Evolutionary conservation across 2,888 invertebrate genomes (phyloP), one percentile per base, ranked within the genome.

Genomic region (Auanema sp.): DNA sequence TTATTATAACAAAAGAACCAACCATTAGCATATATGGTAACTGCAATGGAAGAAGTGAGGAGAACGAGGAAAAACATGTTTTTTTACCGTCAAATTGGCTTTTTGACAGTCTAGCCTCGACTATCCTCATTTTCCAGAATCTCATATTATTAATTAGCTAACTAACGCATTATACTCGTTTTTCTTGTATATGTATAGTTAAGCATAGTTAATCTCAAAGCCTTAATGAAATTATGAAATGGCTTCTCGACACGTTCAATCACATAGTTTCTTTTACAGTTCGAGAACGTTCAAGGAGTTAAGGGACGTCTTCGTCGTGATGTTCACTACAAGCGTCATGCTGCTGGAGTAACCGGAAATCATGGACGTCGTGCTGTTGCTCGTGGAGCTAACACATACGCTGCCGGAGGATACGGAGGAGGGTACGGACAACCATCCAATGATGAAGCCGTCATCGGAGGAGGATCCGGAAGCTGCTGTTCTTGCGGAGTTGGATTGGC

Each of bases 401-500:
- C 16, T 24, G 52, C 52, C 24, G 62, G 62, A 2, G 49, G 51
- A 18, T 24, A 54, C 18, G 60, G 57, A n/a, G 60, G 60, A 51
- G 57, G 44, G 21, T 60, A 72, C 24, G 47, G 16, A n/a, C 21
- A 24, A 52, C 33, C 33, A 14, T 16, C 57, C 18, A 47, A 43
- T 21, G 49, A 54, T 25, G 24, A 18, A 24, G 53, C 53, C 14
- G n/a, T 54, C 12, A 42, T 24, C 25, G 62, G 62, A 33, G 62
- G 49, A 3, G 61, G 47, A 18, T 49, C 51, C 16, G 62, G 62
- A 6, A 11, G 42, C 23, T 74, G 74, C 65, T 74, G 74, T 65
- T 71, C 71, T 33, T 74, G 74, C 60, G 74, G 70, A 44, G 66
- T 70, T 53, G 72, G 72, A 61, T 63, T 68, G 11, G 42, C 68